Percentiles rank a stretch among this genome's conserved stretches.
Conservation (phyloP, 2,113 vertebrate species). For the Microtus montanus region DNA sequence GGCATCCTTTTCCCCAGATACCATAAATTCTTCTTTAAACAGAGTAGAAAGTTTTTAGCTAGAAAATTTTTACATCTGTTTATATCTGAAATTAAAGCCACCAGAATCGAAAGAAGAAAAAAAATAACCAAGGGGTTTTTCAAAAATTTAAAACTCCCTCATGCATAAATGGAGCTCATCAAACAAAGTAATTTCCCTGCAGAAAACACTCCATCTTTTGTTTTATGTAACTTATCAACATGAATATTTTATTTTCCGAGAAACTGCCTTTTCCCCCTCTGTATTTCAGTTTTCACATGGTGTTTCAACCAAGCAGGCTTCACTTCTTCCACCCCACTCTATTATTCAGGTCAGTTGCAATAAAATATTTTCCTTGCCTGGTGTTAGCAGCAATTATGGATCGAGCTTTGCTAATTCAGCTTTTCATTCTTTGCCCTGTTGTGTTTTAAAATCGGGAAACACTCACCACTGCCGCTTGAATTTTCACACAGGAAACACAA, state of each 20-base stretch:
- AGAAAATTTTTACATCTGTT: slow-evolving; percentile 87
- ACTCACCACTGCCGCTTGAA: background rate
- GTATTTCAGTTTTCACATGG: slow-evolving; percentile 76
- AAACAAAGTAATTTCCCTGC: slow-evolving; percentile 90
- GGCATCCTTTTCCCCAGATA: slow-evolving; percentile 76
- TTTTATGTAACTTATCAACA: slow-evolving; percentile 90
- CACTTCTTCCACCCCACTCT: slow-evolving; percentile 34
- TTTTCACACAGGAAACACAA: slow-evolving; percentile 13
- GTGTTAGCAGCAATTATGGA: slow-evolving; percentile 64
- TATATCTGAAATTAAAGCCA: slow-evolving; percentile 87
- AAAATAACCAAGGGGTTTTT: slow-evolving; percentile 89
- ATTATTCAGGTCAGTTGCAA: slow-evolving; percentile 75
- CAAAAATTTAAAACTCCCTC: slow-evolving; percentile 91
- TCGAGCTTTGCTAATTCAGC: slow-evolving; percentile 52
- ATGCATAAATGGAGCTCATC: slow-evolving; percentile 90
- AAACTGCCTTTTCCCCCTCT: slow-evolving; percentile 82
- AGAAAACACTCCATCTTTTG: slow-evolving; percentile 91
- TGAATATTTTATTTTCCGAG: slow-evolving; percentile 89
- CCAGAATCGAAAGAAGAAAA: slow-evolving; percentile 83
- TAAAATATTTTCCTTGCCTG: slow-evolving; percentile 66
- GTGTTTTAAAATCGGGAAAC: slow-evolving; percentile 44
- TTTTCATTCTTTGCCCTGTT: slow-evolving; percentile 35
- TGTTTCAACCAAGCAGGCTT: slow-evolving; percentile 75
- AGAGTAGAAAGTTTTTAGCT: slow-evolving; percentile 82
- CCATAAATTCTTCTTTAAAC: slow-evolving; percentile 85